Evolutionary conservation across 2,888 invertebrate species (phyloP).

Genomic region (Aelia acuminata): DNA sequence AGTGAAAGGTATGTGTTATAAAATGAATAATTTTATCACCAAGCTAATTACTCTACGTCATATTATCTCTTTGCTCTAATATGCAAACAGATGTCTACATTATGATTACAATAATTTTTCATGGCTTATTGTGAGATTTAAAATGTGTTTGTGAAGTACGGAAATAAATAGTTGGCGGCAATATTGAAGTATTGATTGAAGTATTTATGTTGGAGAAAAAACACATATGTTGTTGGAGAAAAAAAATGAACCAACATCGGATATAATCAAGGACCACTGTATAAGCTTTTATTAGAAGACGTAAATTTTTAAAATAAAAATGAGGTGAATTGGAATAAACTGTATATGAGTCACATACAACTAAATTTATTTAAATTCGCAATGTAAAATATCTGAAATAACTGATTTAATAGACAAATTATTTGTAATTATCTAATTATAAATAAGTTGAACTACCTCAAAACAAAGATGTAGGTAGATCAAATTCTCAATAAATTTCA

Average conservation of each 20-base stretch:
- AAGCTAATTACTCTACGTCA: too few species aligned
- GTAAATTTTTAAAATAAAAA: neutral
- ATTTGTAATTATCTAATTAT: neutral
- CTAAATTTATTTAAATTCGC: neutral
- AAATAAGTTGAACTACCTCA: neutral
- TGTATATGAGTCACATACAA: neutral
- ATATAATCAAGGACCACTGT: neutral
- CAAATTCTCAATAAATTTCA: too few species aligned
- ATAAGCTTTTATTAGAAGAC: neutral
- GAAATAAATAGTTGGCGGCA: too few species aligned
- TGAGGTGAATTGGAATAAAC: neutral
- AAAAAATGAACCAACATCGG: neutral
- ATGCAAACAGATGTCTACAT: too few species aligned
- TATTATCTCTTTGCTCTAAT: too few species aligned
- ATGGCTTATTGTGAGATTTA: too few species aligned
- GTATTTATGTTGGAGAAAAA: neutral
- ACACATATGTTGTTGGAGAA: rapidly evolving
- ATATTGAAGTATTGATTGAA: too few species aligned
- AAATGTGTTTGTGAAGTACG: neutral
- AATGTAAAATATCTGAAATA: neutral
- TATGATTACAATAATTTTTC: too few species aligned
- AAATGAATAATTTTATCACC: too few species aligned
- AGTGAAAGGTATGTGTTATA: too few species aligned
- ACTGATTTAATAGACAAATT: neutral
- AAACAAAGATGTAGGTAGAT: neutral